Percentiles rank a stretch among this genome's conserved stretches.
These are phyloP conservation scores for Philypnodon macrostomus DNA, from an alignment of 2,797 vertebrate genomes.

Conservation along the genomic window DNA sequence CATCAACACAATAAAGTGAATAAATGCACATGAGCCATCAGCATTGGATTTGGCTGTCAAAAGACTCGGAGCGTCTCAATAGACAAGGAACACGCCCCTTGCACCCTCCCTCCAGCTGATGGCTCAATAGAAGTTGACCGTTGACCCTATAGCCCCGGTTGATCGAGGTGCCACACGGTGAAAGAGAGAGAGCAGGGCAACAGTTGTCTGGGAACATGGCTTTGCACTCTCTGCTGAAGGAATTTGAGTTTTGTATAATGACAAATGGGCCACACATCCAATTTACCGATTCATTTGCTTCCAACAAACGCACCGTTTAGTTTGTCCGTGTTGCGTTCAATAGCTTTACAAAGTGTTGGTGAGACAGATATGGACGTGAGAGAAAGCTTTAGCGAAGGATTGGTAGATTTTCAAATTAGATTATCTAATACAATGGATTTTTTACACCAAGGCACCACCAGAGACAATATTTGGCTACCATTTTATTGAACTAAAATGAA, in stretches of 20 bases:
- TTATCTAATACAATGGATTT: too few relatives aligned
- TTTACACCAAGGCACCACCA: too few relatives aligned
- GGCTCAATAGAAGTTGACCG: slow-evolving; percentile 76
- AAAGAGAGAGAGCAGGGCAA: slow-evolving; percentile 26
- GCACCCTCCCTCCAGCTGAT: slow-evolving; percentile 63
- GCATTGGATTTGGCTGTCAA: slow-evolving; percentile 58
- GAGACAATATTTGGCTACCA: too few relatives aligned
- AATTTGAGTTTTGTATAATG: slow-evolving; percentile 48
- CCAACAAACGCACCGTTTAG: slow-evolving; percentile 29
- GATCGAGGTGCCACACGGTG: slow-evolving; percentile 13
- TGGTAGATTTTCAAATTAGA: too few relatives aligned
- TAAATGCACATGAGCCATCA: slow-evolving; percentile 63
- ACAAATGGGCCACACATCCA: slow-evolving; percentile 43
- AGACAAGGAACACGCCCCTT: slow-evolving; percentile 47
- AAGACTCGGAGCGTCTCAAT: slow-evolving; percentile 48
- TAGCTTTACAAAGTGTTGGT: background rate
- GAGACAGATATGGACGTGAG: slow-evolving; percentile 2
- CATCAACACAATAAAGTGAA: slow-evolving; percentile 62
- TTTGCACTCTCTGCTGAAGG: slow-evolving; percentile 23
- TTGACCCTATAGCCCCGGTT: slow-evolving; percentile 55
- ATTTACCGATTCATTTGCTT: slow-evolving; percentile 38
- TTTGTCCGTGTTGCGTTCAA: slow-evolving; percentile 27
- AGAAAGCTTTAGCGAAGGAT: slow-evolving; percentile 1
- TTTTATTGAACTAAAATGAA: too few relatives aligned
- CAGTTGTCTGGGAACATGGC: slow-evolving; percentile 45